phyloP scores from a whole-genome alignment of 1,140 invertebrate species.

The Drosophila santomea region DNA sequence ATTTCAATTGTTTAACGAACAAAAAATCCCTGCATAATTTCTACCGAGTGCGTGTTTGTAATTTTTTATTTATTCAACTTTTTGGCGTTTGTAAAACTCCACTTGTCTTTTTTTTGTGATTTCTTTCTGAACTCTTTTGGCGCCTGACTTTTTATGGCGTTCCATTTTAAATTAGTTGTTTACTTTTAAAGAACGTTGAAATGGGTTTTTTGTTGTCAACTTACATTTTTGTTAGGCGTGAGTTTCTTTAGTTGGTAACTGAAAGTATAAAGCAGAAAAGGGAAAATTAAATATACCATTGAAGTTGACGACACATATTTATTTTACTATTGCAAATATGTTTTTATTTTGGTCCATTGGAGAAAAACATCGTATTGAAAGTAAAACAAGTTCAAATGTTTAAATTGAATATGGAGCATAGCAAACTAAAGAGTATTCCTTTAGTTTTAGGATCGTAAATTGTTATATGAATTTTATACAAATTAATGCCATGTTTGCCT shows the following conservation, averaged over 20 bases:
- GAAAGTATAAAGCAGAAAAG: constrained; percentile 30
- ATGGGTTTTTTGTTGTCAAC: constrained; percentile 32
- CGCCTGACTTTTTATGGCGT: constrained; percentile 61
- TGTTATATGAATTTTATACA: background rate
- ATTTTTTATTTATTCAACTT: constrained; percentile 47
- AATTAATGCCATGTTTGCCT: background rate
- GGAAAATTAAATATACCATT: background rate
- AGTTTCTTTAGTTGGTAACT: constrained; percentile 51
- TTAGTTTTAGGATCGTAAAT: background rate
- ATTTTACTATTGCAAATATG: no score
- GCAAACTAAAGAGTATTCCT: no score
- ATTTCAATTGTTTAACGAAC: constrained; percentile 68
- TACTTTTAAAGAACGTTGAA: constrained; percentile 36
- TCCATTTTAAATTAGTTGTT: constrained; percentile 79
- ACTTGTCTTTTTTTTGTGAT: constrained; percentile 24
- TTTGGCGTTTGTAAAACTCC: constrained; percentile 24
- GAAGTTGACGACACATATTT: no score
- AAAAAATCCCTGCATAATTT: constrained; percentile 56
- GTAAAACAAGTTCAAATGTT: no score
- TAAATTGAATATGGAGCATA: no score
- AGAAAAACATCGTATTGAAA: no score
- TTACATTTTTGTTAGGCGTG: constrained; percentile 57
- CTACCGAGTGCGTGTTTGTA: constrained; percentile 48
- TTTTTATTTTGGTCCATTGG: no score
- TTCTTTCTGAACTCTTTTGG: constrained; percentile 38